Evolutionary conservation across 2,797 vertebrate genomes (phyloP), one percentile per base, ranked within the genome.

Genomic region (Hipposideros larvatus): DNA sequence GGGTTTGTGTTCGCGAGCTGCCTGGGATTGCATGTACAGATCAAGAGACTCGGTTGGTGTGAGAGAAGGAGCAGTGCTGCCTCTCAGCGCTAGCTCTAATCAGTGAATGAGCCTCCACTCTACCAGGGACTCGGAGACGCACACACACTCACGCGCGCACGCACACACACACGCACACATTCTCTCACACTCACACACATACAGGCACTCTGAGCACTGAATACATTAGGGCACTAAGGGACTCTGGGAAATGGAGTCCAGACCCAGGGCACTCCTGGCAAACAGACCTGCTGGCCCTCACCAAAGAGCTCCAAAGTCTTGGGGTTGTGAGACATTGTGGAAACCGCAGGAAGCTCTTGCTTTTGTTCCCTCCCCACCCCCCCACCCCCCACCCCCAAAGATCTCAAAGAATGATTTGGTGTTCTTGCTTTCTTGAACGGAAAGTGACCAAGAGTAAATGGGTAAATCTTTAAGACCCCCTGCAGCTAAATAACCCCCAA

Each of bases 191-290:
- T 92, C 98, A 95, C 98, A 98, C 98, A 97, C 98, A 96, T 96
- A 97, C 98, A 98, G 98, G 98, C 98, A 96, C 97, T 98, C 98
- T 97, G 97, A 98, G 98, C 98, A 98, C 98, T 98, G 98, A 98
- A 99, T 99, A 99, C 98, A 99, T 99, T 98, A 99, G 99, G 98
- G 98, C 98, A 98, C 99, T 99, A 98, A 99, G 98, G 99, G 99
- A 99, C 98, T 98, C 97, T 99, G 99, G 99, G 99, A 99, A 99
- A 99, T 99, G 99, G 99, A 99, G 99, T 99, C 99, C 99, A 98
- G 97, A 93, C 98, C 98, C 98, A 97, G 98, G 97, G 93, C 93
- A 93, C 90, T 96, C 80, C 97, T 88, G 91, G 75, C 98, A 95
- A 96, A 87, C 90, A 96, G 96, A 98, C 94, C 97, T 96, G 84